phyloP scores from a whole-genome alignment of 2,888 invertebrate species.

The Sminthurinus aureus region DNA sequence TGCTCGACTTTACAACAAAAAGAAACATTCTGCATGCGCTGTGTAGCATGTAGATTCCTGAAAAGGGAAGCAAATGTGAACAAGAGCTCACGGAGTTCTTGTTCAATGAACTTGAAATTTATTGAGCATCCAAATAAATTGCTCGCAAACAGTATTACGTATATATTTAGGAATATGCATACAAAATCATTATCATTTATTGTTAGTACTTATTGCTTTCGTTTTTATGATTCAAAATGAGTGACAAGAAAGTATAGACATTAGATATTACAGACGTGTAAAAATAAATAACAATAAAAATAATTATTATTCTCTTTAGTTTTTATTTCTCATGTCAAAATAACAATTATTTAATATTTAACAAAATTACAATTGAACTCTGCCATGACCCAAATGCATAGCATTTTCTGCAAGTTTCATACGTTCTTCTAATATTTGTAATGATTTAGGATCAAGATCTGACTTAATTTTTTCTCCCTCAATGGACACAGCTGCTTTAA shows the following conservation, averaged over 20 bases:
- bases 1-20: no score
- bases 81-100: no score
- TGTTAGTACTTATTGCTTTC: neutral
- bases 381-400: conserved; percentile 66
- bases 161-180: neutral
- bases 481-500: conserved; percentile 64
- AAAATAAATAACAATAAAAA: no score
- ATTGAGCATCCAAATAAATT: neutral
- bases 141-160: neutral
- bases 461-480: conserved; percentile 63
- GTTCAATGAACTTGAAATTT: neutral
- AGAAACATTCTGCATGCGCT: neutral
- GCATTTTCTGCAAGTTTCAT: conserved; percentile 73
- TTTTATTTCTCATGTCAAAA: no score
- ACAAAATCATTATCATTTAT: neutral
- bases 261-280: no score
- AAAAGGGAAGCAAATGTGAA: no score
- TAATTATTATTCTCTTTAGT: no score
- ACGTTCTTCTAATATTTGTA: conserved; percentile 66
- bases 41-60: no score
- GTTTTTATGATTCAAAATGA: no score
- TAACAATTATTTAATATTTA: no score
- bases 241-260: no score
- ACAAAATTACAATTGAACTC: conserved; percentile 60
- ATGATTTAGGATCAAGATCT: conserved; percentile 65